Evolutionary conservation across 2,888 invertebrate genomes (phyloP).

Genomic region (Leptinotarsa tumamoca): DNA sequence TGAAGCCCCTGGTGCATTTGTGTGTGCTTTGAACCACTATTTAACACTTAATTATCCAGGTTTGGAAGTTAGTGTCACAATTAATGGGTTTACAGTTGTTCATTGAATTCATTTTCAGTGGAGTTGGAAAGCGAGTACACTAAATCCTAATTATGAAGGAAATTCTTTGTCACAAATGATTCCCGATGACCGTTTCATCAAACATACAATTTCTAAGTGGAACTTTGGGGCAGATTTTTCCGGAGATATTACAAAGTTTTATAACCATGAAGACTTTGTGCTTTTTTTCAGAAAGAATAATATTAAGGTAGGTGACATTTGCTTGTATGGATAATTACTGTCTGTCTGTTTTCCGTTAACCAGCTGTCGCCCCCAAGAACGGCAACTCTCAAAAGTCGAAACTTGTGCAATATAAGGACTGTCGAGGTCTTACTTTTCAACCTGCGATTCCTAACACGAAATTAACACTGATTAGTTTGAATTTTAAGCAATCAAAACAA

Average conservation of each 20-base stretch:
- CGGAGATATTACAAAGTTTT: constrained; percentile 82
- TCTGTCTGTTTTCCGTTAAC: no score
- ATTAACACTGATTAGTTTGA: no score
- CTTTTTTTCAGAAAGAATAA: constrained; percentile 54
- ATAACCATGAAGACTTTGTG: constrained; percentile 77
- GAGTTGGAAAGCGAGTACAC: constrained; percentile 87
- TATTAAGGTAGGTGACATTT: constrained; percentile 32
- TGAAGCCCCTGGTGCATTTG: constrained; percentile 97
- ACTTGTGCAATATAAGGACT: no score
- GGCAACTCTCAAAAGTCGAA: no score
- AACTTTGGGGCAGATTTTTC: constrained; percentile 87
- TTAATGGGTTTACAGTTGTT: neutral
- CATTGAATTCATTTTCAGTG: constrained; percentile 69
- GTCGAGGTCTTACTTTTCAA: no score
- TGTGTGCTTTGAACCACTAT: constrained; percentile 91
- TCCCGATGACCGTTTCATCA: constrained; percentile 87
- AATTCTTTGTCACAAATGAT: constrained; percentile 80
- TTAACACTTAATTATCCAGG: constrained; percentile 69
- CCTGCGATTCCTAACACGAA: no score
- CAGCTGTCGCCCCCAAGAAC: no score
- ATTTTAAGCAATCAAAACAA: neutral
- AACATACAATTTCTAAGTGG: constrained; percentile 84
- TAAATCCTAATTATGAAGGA: constrained; percentile 94
- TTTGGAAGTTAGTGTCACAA: constrained; percentile 55
- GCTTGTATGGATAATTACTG: no score